These are phyloP conservation scores for Laothoe populi DNA, from an alignment of 2,888 invertebrate genomes.

Conservation along the genomic window DNA sequence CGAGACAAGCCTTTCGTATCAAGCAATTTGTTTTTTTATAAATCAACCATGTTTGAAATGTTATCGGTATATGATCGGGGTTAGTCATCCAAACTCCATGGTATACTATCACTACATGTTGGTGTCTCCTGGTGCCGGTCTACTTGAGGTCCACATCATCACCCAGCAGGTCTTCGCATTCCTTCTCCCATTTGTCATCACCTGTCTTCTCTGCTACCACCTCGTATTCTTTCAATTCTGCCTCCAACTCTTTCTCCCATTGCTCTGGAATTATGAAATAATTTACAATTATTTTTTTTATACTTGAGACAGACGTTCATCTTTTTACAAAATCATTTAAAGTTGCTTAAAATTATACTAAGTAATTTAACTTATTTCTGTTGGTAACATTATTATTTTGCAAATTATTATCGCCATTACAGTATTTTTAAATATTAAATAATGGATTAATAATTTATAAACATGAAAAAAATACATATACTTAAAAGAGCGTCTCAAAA, in stretches of 20 bases:
- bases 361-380: too few species aligned
- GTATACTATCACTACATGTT: not conserved
- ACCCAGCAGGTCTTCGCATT: slow-evolving; percentile 88
- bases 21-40: not conserved
- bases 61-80: not conserved
- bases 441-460: slow-evolving; percentile 18
- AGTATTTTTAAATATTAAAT: not conserved
- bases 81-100: not conserved
- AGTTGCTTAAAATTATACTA: too few species aligned
- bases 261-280: slow-evolving; percentile 85
- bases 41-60: not conserved
- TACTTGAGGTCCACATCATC: slow-evolving; percentile 86
- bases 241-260: slow-evolving; percentile 98
- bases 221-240: slow-evolving; percentile 97
- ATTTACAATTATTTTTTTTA: not conserved
- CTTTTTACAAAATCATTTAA: too few species aligned
- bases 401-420: too few species aligned
- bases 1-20: not conserved
- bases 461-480: not conserved
- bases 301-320: too few species aligned
- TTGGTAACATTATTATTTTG: too few species aligned
- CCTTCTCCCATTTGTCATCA: slow-evolving; percentile 87
- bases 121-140: slow-evolving; percentile 41
- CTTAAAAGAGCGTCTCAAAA: not conserved
- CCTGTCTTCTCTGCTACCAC: slow-evolving; percentile 87